A percentile compares a stretch with the other conserved stretches of the same genome.
These are phyloP conservation scores for Dolichallabes microphthalmus DNA, from an alignment of 2,113 vertebrate genomes.

Conservation along the genomic window DNA sequence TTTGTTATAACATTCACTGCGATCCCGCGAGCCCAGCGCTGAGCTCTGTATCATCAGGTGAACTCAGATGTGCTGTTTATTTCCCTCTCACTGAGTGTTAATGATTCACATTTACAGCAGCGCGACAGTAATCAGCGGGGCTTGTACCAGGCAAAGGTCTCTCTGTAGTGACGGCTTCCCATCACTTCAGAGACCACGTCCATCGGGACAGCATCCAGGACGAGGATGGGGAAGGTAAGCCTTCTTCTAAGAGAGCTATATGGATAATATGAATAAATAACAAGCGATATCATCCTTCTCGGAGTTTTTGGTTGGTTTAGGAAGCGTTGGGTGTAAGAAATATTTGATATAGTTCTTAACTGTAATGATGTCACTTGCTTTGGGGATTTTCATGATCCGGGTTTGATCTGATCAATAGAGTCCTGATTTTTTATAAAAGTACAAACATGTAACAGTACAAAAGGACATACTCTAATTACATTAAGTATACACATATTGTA, in stretches of 20 bases:
- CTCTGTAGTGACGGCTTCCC: slow-evolving; percentile 1
- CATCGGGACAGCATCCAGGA: slow-evolving; percentile 17
- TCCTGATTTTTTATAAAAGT: neutral
- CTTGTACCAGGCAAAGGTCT: slow-evolving; percentile 70
- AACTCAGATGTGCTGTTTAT: neutral
- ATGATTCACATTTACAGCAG: slow-evolving; percentile 75
- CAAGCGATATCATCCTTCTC: neutral
- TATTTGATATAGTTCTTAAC: too few species aligned
- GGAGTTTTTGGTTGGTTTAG: neutral
- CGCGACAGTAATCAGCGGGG: slow-evolving; percentile 43
- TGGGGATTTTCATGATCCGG: neutral
- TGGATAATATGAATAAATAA: neutral
- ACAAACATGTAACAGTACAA: neutral
- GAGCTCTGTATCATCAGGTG: neutral
- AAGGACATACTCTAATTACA: neutral
- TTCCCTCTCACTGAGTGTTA: slow-evolving; percentile 54
- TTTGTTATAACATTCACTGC: slow-evolving; percentile 24
- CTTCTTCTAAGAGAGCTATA: neutral
- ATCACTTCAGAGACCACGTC: slow-evolving; percentile 48
- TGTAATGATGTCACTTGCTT: neutral
- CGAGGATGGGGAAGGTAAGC: slow-evolving; percentile 58
- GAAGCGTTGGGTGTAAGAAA: neutral
- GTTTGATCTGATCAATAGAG: neutral
- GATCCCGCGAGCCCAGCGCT: neutral
- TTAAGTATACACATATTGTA: neutral